Base-by-base conservation (phyloP, 2,113 vertebrate species). In the Glareola pratincola region DNA sequence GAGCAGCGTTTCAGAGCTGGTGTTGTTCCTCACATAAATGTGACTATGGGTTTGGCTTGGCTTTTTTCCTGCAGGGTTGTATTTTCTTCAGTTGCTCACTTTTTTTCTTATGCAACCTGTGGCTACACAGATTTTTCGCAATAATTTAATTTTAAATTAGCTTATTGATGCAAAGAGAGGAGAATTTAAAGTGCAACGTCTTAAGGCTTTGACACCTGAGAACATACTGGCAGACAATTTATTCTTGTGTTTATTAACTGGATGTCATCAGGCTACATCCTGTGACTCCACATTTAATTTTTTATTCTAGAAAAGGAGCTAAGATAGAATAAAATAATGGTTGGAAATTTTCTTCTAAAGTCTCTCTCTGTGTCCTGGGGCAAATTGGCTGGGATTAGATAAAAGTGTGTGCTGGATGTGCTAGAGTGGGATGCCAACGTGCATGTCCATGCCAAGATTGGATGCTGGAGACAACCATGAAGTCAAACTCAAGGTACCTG, bases 171-270 rank as follows among this genome's bases (percentile, higher is more conserved):
- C 43, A 53, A 92, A 85, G 36, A 76, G 71, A 83, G 45, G 48
- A 88, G 75, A 82, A 85, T 80, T 79, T 62, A 24, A 88, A 85
- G 23, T 45, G 47, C 12, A 79, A 74, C 11, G 12, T 34, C 6
- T n/a, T 24, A 48, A 39, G 41, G 37, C 34, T 37, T 75, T 34
- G n/a, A 32, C 51, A 47, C 32, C 37, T 30, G 43, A 76, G 60
- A 80, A 72, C 6, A 10, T 56, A 39, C 6, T 14, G 24, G 14
- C 60, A 91, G 57, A 18, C 79, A 59, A 66, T 64, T 94, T 86
- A 56, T 94, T 90, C 76, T 77, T 87, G 43, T 54, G 24, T 83
- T 90, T 81, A 86, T 88, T 72, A 95, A 81, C 60, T 75, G 72
- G 60, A 56, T 85, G 69, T 34, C 66, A 79, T 47, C 72, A 43